Base-by-base conservation (phyloP, 1,140 invertebrate genomes). In the Rhagoletis zephyria region DNA sequence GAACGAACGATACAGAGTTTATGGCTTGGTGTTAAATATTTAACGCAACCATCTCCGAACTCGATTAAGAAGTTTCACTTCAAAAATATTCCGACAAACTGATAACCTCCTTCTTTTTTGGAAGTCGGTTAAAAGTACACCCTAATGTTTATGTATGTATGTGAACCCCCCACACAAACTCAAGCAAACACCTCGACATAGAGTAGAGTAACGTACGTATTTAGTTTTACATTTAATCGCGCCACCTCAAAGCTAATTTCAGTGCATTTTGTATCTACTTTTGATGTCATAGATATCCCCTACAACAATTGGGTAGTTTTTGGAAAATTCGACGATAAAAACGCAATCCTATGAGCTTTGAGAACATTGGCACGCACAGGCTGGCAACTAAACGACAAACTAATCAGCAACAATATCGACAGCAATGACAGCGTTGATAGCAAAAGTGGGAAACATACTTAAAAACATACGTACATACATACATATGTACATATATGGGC, bases 261-360 rank as follows among this genome's bases (percentile, higher is more conserved):
- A 6, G 2, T 56, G 74, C n/a, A 56, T 81, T 19, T 56, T 56
- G 48, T 56, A n/a, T 10, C 16, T n/a, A 4, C 61, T 56, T 81
- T 81, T 51, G 48, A 81, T 81, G 74, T 19, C 5, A 81, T 7
- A 30, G 30, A 30, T 10, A 81, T 30, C 45, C n/a, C 40, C 14
- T 70, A n/a, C 67, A 74, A 74, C 67, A 74, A 74, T 74, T 74
- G 10, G n/a, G 74, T n/a, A 14, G 42, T 42, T 81, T 81, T 56
- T 48, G 6, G 19, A 51, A 81, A 81, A 56, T 81, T 45, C 48
- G 74, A 81, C 48, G 45, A 81, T 51, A 81, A 81, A 81, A 81
- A 81, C n/a, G 5, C 48, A 81, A 81, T 56, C 48, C 74, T 19
- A 56, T 56, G 48, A 81, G 74, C 74, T 81, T 81, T 51, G n/a